Evolutionary conservation across 2,797 vertebrate species (phyloP), one percentile per base, ranked within the genome.

Genomic region (Strix occidentalis): DNA sequence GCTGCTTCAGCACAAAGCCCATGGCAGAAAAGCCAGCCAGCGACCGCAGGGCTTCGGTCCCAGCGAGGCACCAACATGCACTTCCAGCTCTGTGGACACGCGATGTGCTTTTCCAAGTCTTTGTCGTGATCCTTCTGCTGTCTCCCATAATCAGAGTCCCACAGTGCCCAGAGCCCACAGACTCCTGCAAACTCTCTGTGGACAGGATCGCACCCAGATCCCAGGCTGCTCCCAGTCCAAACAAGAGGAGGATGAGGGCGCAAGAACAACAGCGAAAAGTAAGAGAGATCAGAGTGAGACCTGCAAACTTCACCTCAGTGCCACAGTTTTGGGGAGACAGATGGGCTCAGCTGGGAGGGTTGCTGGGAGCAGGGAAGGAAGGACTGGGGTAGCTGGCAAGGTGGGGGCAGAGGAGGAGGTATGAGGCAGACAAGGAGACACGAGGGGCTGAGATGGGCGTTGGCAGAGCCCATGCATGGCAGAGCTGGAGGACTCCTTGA

Each of bases 1-100:
- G 84, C 91, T 93, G 93, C 63, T 79, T 91, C 95, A 95, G 94
- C 95, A 95, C 60, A 93, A 91, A 95, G 93, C 60, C 72, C 0
- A 1, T 20, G n/a, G 84, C 0, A 9, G 70, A 7, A 77, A 87
- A 69, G 78, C 41, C 89, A 66, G 91, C 41, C 58, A 3, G 82
- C 0, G 23, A 13, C 84, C 78, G 65, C 93, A 6, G 63, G 57
- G 69, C 93, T 84, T 39, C 1, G 3, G 13, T 43, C 56, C 69
- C 78, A 56, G 65, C 12, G 2, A 51, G 85, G 69, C 58, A 31
- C 70, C 5, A 3, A 19, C 13, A 23, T 3, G 21, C 5, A 0
- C 81, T 76, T 14, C 92, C 68, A 81, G 82, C 77, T 78, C 84
- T 79, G 50, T 1, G 37, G 26, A 11, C 26, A 16, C 11, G 19